Conservation (phyloP, 2,113 vertebrate species). For the Chamaea fasciata region DNA sequence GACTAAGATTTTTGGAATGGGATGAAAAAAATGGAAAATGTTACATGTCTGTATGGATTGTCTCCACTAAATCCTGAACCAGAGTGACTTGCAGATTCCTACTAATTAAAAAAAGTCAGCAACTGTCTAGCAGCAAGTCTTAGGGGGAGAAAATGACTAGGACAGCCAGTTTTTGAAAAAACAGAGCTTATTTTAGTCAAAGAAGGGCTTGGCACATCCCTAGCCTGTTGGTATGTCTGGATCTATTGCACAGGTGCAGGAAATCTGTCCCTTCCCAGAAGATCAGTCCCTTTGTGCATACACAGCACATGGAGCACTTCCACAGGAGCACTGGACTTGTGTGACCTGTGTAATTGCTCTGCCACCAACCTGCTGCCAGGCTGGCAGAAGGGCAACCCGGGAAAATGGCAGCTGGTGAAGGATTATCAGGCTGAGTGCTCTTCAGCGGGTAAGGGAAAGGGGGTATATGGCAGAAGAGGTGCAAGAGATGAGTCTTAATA, state of each 20-base stretch:
- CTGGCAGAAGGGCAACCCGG: neutral
- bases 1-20: neutral
- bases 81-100: neutral
- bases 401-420: neutral
- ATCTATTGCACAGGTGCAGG: neutral
- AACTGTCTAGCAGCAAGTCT: neutral
- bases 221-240: neutral
- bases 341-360: neutral
- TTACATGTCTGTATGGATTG: neutral
- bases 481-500: neutral
- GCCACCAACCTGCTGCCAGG: neutral
- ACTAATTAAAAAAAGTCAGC: neutral
- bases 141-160: neutral
- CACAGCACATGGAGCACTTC: neutral
- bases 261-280: neutral
- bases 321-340: neutral
- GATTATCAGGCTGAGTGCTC: neutral
- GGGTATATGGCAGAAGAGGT: neutral
- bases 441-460: neutral
- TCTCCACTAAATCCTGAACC: neutral
- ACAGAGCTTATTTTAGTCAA: neutral
- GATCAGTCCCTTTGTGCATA: neutral
- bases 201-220: neutral
- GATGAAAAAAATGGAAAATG: neutral
- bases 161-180: neutral